A percentile compares a stretch with the other conserved stretches of the same genome.
phyloP scores from a whole-genome alignment of 2,888 invertebrate genomes.

The Lepeophtheirus nordmannii region DNA sequence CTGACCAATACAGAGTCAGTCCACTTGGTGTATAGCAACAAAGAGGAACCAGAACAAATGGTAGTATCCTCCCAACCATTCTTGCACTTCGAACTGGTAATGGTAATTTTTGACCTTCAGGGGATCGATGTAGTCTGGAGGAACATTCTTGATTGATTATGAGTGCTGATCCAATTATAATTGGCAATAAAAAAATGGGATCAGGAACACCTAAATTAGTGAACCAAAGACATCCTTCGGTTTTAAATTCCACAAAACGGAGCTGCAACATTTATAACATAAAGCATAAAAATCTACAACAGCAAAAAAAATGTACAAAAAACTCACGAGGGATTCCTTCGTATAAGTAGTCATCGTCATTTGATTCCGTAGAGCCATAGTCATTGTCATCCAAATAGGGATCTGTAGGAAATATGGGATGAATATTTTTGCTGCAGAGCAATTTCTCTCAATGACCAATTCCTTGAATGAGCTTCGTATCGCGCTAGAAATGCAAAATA shows the following conservation, averaged over 20 bases:
- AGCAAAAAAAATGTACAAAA: background rate
- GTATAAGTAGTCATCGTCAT: background rate
- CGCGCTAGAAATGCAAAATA: background rate
- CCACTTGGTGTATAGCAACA: background rate
- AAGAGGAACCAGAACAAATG: background rate
- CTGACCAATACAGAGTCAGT: constrained; percentile 2
- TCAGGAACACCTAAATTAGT: background rate
- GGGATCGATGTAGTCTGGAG: background rate
- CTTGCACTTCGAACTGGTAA: background rate
- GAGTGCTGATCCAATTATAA: background rate
- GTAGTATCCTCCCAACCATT: background rate
- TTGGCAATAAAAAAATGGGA: background rate
- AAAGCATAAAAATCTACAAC: background rate
- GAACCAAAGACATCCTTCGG: background rate
- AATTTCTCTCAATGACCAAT: constrained; percentile 4
- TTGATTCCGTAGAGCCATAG: constrained; percentile 4
- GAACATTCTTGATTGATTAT: background rate
- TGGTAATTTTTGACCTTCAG: background rate
- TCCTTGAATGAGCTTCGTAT: background rate
- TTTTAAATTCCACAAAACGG: constrained; percentile 2
- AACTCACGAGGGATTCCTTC: background rate
- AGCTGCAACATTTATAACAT: background rate
- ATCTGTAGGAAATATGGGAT: constrained; percentile 1
- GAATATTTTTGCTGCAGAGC: constrained; percentile 10
- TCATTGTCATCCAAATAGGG: constrained; percentile 13